Base-by-base conservation (phyloP, 2,797 vertebrate species). In the Manis pentadactyla region DNA sequence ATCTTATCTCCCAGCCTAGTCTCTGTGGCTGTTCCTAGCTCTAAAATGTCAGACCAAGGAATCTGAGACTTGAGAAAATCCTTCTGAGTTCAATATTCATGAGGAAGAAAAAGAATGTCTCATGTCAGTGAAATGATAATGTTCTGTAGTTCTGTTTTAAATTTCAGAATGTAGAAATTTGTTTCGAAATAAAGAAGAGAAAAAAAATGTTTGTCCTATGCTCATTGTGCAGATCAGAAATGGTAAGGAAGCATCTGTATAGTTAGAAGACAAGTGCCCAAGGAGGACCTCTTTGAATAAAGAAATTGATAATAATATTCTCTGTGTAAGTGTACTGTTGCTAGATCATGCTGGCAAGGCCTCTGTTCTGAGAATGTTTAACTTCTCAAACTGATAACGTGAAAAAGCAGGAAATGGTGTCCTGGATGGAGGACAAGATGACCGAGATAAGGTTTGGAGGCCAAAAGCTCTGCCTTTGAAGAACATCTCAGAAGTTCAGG, bases 1-100 rank as follows among this genome's bases (percentile, higher is more conserved):
- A 92, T 94, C 97, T 98, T 98, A 96, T 97, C 95, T 98, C 84
- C 69, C 57, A 81, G 94, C 23, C 97, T 94, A 97, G 74, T 94
- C 95, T 98, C 91, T 92, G 29, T 87, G 61, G 95, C 96, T 98
- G 87, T 92, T 84, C 96, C 93, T 97, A 95, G 97, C 81, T 95
- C 78, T n/a, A 0, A 73, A 96, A 75, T 95, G 79, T 92, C 87
- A 98, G 81, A 98, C 92, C 0, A 27, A 98, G 97, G 61, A 83
- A 96, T 90, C 94, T 10, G 74, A 98, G 88, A 97, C 94, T 92
- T 95, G 77, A 87, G 69, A 92, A 97, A 98, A 96, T 93, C 75
- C 95, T 96, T 97, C 74, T 95, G 89, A 98, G 42, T 0, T 97
- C 95, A 96, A 97, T 77, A 97, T 93, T 89, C 94, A 97, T 75